Evolutionary conservation across 2,888 invertebrate genomes (phyloP).

Genomic region (Pinctada fucata): DNA sequence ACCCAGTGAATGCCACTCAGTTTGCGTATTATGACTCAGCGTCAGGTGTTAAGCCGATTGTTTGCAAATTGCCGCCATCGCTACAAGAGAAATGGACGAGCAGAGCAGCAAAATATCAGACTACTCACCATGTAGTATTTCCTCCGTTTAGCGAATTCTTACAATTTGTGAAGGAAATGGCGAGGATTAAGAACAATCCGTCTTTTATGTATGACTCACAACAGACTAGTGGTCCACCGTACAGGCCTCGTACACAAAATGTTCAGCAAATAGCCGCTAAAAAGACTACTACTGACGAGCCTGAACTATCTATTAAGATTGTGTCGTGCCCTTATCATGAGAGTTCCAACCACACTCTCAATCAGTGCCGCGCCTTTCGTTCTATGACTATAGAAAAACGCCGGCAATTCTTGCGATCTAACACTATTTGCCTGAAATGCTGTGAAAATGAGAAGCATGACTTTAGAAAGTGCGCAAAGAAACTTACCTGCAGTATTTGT

Average conservation of each 20-base stretch:
- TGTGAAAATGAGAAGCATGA: not conserved
- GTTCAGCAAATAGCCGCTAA: not conserved
- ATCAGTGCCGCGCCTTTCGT: not conserved
- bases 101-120: no score
- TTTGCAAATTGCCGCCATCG: no score
- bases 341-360: not conserved
- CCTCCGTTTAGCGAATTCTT: no score
- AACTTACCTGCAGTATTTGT: not conserved
- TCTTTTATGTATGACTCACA: no score
- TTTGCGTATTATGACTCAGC: no score
- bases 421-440: not conserved
- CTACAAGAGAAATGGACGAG: no score
- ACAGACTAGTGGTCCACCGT: no score
- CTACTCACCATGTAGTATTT: no score
- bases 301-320: not conserved
- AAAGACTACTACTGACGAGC: not conserved
- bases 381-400: not conserved
- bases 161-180: conserved; percentile 2
- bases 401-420: not conserved
- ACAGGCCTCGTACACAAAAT: no score
- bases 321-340: not conserved
- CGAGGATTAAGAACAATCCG: no score
- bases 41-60: no score
- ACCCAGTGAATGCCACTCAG: no score
- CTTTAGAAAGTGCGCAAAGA: not conserved